phyloP scores from a whole-genome alignment of 1,140 invertebrate species.

The Drosophila ogumai region DNA sequence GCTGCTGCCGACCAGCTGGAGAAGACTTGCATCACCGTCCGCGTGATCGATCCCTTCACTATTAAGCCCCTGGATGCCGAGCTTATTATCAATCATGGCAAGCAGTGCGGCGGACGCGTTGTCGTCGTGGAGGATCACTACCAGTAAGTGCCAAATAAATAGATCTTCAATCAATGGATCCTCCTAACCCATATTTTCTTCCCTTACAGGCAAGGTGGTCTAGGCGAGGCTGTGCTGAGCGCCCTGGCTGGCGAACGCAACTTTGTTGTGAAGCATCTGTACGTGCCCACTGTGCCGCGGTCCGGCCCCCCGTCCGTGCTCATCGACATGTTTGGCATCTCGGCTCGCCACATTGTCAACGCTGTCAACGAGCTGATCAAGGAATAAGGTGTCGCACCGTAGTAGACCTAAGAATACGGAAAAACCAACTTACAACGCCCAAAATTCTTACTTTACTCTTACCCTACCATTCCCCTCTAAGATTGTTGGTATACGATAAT shows the following conservation, averaged over 20 bases:
- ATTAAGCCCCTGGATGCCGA: slow-evolving; percentile 96
- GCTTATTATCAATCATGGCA: slow-evolving; percentile 92
- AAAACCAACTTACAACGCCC: slow-evolving; percentile 5
- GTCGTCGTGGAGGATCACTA: slow-evolving; percentile 99
- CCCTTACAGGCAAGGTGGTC: slow-evolving; percentile 89
- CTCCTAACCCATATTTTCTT: neutral
- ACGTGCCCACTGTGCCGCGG: slow-evolving; percentile 94
- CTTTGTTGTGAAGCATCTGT: slow-evolving; percentile 93
- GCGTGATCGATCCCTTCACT: slow-evolving; percentile 97
- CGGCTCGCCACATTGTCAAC: slow-evolving; percentile 90
- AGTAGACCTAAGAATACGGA: neutral
- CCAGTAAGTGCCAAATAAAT: slow-evolving; percentile 86
- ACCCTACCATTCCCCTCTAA: slow-evolving; percentile 17
- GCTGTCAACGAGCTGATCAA: slow-evolving; percentile 89
- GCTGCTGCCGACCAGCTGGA: slow-evolving; percentile 92
- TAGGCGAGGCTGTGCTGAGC: slow-evolving; percentile 96
- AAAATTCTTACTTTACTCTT: slow-evolving; percentile 4
- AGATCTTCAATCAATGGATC: neutral
- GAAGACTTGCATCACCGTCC: slow-evolving; percentile 88
- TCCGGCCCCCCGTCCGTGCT: slow-evolving; percentile 95
- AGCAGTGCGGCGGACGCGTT: slow-evolving; percentile 92
- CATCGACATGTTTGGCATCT: slow-evolving; percentile 95
- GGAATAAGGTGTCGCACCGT: slow-evolving; percentile 77
- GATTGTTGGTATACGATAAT: slow-evolving; percentile 13
- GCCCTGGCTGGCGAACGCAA: slow-evolving; percentile 91